Conservation (phyloP, 2,888 invertebrate species). For the Trichopria drosophilae region DNA sequence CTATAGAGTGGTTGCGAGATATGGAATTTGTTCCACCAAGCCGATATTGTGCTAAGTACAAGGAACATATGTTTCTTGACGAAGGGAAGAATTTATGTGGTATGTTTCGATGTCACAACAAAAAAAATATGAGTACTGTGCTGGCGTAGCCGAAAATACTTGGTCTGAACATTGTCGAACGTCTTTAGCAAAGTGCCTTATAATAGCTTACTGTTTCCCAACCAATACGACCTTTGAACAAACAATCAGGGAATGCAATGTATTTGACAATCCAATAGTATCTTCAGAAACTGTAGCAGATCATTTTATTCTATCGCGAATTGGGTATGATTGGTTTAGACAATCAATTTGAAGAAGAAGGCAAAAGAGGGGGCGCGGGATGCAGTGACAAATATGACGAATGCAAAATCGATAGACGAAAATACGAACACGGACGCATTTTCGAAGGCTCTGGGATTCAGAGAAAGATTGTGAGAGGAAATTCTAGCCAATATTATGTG, state of each 20-base stretch:
- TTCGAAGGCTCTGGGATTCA: constrained; percentile 13
- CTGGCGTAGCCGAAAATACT: constrained; percentile 5
- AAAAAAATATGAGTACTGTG: constrained; percentile 18
- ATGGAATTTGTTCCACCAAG: constrained; percentile 13
- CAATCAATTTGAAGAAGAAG: constrained; percentile 12
- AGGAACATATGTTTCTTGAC: constrained; percentile 18
- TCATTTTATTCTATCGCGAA: constrained; percentile 24
- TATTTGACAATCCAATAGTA: constrained; percentile 9
- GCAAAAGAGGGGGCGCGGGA: constrained; percentile 11
- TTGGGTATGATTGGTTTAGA: constrained; percentile 17
- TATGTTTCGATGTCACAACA: constrained; percentile 19
- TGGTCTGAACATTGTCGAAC: constrained; percentile 20
- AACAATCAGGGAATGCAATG: constrained; percentile 17
- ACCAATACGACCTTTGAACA: constrained; percentile 12
- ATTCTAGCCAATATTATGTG: constrained; percentile 6
- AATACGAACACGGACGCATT: constrained; percentile 19
- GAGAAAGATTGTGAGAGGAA: too few species aligned
- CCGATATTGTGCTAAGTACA: constrained; percentile 18
- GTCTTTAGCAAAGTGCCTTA: constrained; percentile 6
- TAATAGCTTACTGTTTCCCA: constrained; percentile 17
- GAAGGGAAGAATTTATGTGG: constrained; percentile 10
- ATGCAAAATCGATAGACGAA: constrained; percentile 20
- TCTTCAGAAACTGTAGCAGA: constrained; percentile 21
- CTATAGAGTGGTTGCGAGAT: constrained; percentile 21
- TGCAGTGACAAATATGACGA: constrained; percentile 18